Evolutionary conservation across 2,888 invertebrate species (phyloP), one percentile per base, ranked within the genome.

Genomic region (Agonopterix heracliana): DNA sequence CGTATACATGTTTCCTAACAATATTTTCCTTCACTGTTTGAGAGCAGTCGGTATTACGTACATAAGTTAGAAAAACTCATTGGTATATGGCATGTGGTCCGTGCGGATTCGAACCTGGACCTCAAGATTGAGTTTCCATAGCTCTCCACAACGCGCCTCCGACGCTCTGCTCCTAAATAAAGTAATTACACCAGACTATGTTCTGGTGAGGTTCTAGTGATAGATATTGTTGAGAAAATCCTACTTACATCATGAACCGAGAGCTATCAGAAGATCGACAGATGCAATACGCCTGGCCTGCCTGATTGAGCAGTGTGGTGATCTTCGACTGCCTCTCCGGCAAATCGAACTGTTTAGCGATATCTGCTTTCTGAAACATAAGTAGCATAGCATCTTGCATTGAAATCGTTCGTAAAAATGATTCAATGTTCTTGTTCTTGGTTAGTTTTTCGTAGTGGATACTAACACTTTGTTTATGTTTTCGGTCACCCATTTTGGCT

Each of bases 231-330:
- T 17, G 1, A 17, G 26, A 26, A 26, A 1, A 7, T 26, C 9
- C 9, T 41, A 4, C 92, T 90, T 81, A 96, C 95, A 98, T 98
- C 98, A 98, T 98, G 81, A 98, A 98, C 45, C 98, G 90, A 1
- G 95, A 96, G 59, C 96, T 96, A 73, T 98, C 98, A 0, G 97
- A 95, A 7, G 97, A 95, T 42, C 98, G 91, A 74, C 98, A 98
- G 62, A 98, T 95, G 74, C 98, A 99, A 76, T 98, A 99, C 0
- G 95, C 95, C 82, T 96, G 95, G 5, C 96, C 96, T 72, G 96
- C 96, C 79, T 96, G 96, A 74, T 96, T 95, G 45, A 96, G 82
- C 49, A 96, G 88, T 2, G 95, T 93, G 9, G 96, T 96, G 53
- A 96, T 96, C 87, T 96, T 96, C 17, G 96, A 96, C 73, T 96